These are phyloP conservation scores for Lasiurus cinereus DNA, from an alignment of 2,113 vertebrate genomes.

Conservation along the genomic window DNA sequence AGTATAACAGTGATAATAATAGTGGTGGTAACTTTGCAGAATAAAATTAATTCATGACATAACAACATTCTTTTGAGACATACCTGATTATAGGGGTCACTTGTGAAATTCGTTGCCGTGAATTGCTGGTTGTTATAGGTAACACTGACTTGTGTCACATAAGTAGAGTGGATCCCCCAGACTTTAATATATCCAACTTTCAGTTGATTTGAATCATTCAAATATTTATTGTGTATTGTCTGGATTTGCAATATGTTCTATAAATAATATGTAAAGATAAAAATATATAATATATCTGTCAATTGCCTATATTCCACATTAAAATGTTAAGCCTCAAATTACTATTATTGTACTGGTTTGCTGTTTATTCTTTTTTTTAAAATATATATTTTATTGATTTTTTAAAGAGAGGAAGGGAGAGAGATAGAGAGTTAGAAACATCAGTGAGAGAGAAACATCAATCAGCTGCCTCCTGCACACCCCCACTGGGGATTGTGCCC, in stretches of 20 bases:
- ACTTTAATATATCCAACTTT: slow-evolving; percentile 77
- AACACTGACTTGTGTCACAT: slow-evolving; percentile 37
- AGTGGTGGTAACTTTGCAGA: neutral
- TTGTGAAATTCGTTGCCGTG: neutral
- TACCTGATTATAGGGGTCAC: slow-evolving; percentile 71
- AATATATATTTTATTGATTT: too few species aligned
- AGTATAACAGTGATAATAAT: neutral
- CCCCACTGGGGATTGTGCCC: too few species aligned
- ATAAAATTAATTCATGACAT: neutral
- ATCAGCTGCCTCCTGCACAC: too few species aligned
- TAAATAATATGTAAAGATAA: slow-evolving; percentile 3
- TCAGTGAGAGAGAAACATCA: too few species aligned
- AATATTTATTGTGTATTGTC: slow-evolving; percentile 68
- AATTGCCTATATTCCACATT: neutral
- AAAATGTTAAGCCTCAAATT: neutral
- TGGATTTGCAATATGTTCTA: slow-evolving; percentile 68
- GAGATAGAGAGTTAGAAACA: too few species aligned
- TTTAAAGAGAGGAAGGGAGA: too few species aligned
- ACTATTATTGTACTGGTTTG: neutral
- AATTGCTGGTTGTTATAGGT: slow-evolving; percentile 60
- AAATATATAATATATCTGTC: neutral
- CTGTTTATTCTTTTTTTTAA: neutral
- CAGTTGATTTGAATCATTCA: slow-evolving; percentile 63
- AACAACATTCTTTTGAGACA: neutral
- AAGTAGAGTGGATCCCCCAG: slow-evolving; percentile 57